Evolutionary conservation across 2,888 invertebrate species (phyloP), one percentile per base, ranked within the genome.

Genomic region (Anoplius nigerrimus): DNA sequence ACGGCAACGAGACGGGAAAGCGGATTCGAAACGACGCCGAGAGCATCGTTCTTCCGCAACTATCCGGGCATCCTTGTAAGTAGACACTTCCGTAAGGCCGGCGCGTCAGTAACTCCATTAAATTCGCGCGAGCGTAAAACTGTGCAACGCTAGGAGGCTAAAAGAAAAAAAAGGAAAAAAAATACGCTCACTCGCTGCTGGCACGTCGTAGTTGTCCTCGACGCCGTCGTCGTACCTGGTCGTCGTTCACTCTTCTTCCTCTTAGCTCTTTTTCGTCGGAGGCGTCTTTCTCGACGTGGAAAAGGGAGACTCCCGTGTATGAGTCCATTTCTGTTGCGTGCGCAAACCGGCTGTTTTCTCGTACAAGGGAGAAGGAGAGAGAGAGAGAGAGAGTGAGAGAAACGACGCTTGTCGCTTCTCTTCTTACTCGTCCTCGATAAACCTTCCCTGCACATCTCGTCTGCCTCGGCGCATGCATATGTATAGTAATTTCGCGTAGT

Each of bases 101-200:
- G 53, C 53, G 51, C 48, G 57, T 16, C 54, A 24, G 66, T 66
- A 74, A 74, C 65, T 71, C 70, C 70, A 74, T 76, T 75, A 71
- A 67, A 74, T 71, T 74, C 57, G 34, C 62, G 64, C 65, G 69
- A 75, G 73, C 74, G 72, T 74, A 71, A 74, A 77, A 77, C 77
- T 75, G 74, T 80, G 75, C 72, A 75, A 69, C 64, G 61, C 67
- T 66, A 68, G 75, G 75, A 71, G 64, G 74, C 74, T 75, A 79
- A 80, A n/a, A n/a, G n/a, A n/a, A n/a, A n/a, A n/a, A n/a, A n/a
- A n/a, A n/a, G n/a, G n/a, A n/a, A n/a, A 80, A 79, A 78, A 72
- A 76, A 72, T 71, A 71, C 62, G 60, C 24, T 62, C 22, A 62
- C 56, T 43, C 60, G 45, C 48, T 51, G 42, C 61, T 58, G n/a